Evolutionary conservation across 2,797 vertebrate species (phyloP).

Genomic region (Sebastes ruberrimus): DNA sequence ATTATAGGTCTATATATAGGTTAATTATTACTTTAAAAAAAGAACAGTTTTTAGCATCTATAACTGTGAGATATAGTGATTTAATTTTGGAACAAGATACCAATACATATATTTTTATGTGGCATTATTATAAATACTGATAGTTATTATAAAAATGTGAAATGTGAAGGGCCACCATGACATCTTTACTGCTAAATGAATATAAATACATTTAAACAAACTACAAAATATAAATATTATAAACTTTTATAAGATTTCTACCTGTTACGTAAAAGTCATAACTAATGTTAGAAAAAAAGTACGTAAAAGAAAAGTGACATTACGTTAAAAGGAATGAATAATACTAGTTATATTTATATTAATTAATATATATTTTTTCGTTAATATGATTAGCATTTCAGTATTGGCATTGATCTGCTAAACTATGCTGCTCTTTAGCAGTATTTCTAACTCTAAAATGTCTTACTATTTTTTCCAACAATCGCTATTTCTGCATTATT

Average conservation of each 20-base stretch:
- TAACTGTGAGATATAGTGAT: not conserved
- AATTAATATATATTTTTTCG: not conserved
- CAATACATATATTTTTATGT: not conserved
- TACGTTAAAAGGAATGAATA: not conserved
- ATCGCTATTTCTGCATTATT: not conserved
- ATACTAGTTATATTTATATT: not conserved
- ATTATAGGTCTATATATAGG: too few relatives aligned
- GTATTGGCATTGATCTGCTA: not conserved
- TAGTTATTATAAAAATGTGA: not conserved
- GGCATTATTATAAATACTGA: not conserved
- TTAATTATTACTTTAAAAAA: not conserved
- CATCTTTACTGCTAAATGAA: not conserved
- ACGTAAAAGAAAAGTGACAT: too few relatives aligned
- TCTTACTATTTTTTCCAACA: not conserved
- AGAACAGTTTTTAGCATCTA: not conserved
- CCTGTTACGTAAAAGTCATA: not conserved
- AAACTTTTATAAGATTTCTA: not conserved
- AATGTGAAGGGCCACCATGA: not conserved
- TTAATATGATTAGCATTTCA: not conserved
- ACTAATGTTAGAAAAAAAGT: not conserved
- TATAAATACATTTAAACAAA: not conserved
- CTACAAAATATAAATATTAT: not conserved
- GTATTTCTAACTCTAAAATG: not conserved
- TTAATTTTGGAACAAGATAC: not conserved
- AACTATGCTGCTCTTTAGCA: not conserved